Conservation (phyloP, 2,797 vertebrate species). For the Acrocephalus scirpaceus region DNA sequence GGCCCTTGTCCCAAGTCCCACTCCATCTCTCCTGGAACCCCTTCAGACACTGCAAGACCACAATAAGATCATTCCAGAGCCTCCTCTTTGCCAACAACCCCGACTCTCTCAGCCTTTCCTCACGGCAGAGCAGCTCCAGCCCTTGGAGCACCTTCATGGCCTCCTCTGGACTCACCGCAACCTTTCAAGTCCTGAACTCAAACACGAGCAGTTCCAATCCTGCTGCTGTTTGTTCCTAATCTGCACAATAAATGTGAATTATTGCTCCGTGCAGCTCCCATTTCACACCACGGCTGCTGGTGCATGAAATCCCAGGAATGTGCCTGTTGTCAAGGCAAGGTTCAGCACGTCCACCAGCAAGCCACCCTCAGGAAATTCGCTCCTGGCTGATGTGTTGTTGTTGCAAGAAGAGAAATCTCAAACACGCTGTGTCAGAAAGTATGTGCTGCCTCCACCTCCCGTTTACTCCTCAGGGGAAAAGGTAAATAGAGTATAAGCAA, state of each 20-base stretch:
- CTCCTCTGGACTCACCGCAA: neutral
- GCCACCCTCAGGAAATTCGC: neutral
- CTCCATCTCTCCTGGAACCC: neutral
- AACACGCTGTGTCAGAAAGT: neutral
- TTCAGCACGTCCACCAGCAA: neutral
- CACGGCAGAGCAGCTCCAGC: neutral
- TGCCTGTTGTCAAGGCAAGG: neutral
- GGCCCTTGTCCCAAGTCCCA: accelerated
- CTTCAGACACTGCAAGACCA: neutral
- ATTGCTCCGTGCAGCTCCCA: neutral
- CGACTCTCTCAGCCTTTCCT: neutral
- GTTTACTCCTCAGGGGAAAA: neutral
- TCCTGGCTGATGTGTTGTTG: neutral
- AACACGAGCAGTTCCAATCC: neutral
- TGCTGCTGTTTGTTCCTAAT: neutral
- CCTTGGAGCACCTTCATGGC: neutral
- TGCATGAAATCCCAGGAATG: neutral
- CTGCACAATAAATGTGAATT: neutral
- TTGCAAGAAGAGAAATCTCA: neutral
- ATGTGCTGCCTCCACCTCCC: neutral
- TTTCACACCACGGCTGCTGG: accelerated
- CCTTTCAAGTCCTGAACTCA: neutral
- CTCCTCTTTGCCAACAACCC: neutral
- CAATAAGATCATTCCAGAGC: neutral
- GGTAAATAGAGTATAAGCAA: conserved; percentile 24